Base-by-base conservation (phyloP, 2,888 invertebrate species). In the Macaria liturata region DNA sequence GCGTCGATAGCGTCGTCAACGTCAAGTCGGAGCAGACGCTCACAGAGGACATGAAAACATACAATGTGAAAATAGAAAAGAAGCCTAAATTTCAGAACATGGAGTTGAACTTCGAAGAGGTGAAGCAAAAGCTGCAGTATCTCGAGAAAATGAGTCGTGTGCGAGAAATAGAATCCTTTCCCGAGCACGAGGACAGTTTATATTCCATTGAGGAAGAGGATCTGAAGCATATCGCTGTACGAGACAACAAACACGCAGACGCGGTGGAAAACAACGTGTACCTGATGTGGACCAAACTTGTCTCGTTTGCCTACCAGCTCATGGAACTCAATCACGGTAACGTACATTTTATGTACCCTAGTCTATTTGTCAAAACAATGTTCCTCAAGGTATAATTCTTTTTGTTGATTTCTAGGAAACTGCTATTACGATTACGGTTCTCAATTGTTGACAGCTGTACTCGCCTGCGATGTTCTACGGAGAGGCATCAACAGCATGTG, bases 361-460 rank as follows among this genome's bases (percentile, higher is more conserved):
- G 20, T 20, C 20, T 31, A 9, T 46, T n/a, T 55, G 49, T 44
- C 46, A 45, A 31, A 43, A 46, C 46, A 30, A 9, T 43, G 6
- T 9, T n/a, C 47, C 4, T 4, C 5, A 8, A 8, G 46, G n/a
- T 20, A 50, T 48, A 32, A 39, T 50, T 48, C 8, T n/a, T 42
- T 43, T 47, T 60, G 39, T 44, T 3, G 50, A 49, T 57, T 49
- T 59, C 75, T 72, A 91, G 91, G 91, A 4, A 90, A 89, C 67
- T 90, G 88, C 62, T 91, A 87, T 63, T 79, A 80, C 65, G 89
- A 91, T 63, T 90, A 83, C 59, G 86, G 89, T 49, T 84, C 86
- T 7, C 91, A 91, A 66, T 75, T 91, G 43, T 60, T 90, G 65
- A 85, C 86, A 4, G 90, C 86, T 1, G 84, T 91, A 44, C 71